Base-by-base conservation (phyloP, 2,888 invertebrate species). In the Drosophila yooni region DNA sequence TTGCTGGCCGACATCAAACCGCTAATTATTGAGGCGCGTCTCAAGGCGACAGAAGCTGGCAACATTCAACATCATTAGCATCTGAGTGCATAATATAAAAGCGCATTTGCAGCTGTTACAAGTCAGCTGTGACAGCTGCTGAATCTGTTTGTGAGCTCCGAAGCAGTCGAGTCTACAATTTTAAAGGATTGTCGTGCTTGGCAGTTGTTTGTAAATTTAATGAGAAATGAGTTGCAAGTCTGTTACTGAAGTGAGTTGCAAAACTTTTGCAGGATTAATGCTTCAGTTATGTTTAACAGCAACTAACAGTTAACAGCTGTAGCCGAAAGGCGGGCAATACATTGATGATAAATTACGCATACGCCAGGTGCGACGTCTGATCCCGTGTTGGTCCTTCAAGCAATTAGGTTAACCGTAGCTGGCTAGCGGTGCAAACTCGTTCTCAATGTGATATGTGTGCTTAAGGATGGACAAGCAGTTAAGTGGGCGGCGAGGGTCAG, bases 331-430 rank as follows among this genome's bases (percentile, higher is more conserved):
- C 36, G 48, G 54, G 51, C 46, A 63, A 43, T 68, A 57, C 58
- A 62, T 40, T 18, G 51, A 58, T 38, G 61, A 76, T 76, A 76
- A 79, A 79, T 76, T 73, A 79, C 76, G 79, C 79, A 79, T 76
- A 70, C 70, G 74, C 56, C 79, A 79, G 72, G 79, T 79, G 76
- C 58, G 38, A 38, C 57, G 31, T 13, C 54, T 54, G 15, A 50
- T 33, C 27, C 46, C 29, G 7, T n/a, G 48, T 57, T 65, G 50
- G 54, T 27, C 31, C 58, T 68, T 27, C 50, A 48, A 63, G 70
- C 75, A 74, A 74, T 75, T 74, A 70, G 74, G 74, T 75, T 70
- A 70, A 54, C 61, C 25, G 51, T 57, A 48, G 43, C 52, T 56
- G 50, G 46, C 38, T n/a, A 36, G 34, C 54, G 50, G 70, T 48